Evolutionary conservation across 2,113 vertebrate genomes (phyloP), one percentile per base, ranked within the genome.

Genomic region (Ceyx margarethae): DNA sequence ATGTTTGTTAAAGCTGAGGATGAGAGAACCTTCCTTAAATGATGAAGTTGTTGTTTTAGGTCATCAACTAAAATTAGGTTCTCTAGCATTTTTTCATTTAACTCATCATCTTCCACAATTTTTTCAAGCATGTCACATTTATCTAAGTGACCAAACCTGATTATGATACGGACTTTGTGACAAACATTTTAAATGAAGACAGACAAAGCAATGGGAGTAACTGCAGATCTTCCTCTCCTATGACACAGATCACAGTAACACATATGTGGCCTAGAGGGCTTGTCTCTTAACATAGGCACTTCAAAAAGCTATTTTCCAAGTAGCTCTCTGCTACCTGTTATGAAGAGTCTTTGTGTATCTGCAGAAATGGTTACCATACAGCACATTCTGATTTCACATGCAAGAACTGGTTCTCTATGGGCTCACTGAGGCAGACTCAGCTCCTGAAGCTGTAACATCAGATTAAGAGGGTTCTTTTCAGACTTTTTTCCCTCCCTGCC

Each of bases 401-500:
- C 81, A 84, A 90, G 77, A 56, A 56, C 53, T 69, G 65, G 72
- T 25, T 79, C 22, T 77, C 80, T 73, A 51, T 37, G 56, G 77
- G 91, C 80, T 88, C 82, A 66, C 60, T 85, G 86, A 84, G 56
- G 73, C 80, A 94, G 48, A 40, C 48, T 81, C 73, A 56, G 74
- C 40, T 84, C 80, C 28, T 46, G 65, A 69, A 89, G 86, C 77
- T 96, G 81, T 43, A 84, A 56, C 84, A 93, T 75, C 86, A 86
- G 65, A 80, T 91, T 84, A 64, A 84, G 60, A 78, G 46, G 31
- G 71, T 51, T 91, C 68, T 86, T 88, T 56, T 67, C 83, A 89
- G 87, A 72, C 87, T 86, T 81, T 81, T 48, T 2, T 3, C 16
- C 5, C 13, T 67, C n/a, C 45, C 61, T 85, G 53, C n/a, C 75